A percentile compares a stretch with the other conserved stretches of the same genome.
phyloP scores from a whole-genome alignment of 2,797 vertebrate species.

The Peromyscus nudipes region DNA sequence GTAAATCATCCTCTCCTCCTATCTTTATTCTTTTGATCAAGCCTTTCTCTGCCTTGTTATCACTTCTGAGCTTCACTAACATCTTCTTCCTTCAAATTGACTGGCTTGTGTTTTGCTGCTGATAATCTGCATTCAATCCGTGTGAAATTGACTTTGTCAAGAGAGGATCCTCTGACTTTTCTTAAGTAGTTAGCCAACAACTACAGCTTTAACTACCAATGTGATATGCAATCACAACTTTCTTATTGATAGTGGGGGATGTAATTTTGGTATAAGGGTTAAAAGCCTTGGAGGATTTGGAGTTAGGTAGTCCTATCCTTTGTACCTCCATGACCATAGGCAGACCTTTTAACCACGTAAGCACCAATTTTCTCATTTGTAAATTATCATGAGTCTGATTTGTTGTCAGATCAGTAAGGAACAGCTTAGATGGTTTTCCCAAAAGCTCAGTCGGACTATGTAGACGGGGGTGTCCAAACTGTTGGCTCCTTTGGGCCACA shows the following conservation, averaged over 20 bases:
- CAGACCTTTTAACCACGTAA: neutral
- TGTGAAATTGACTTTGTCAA: constrained; percentile 43
- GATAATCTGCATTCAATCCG: neutral
- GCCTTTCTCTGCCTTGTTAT: neutral
- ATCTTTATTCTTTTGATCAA: constrained; percentile 40
- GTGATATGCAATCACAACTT: neutral
- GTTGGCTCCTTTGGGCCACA: neutral
- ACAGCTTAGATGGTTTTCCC: neutral
- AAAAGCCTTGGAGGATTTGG: constrained; percentile 32
- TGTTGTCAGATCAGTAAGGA: neutral
- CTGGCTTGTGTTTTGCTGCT: neutral
- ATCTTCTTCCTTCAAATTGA: constrained; percentile 4
- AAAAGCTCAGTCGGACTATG: neutral
- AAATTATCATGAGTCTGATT: neutral
- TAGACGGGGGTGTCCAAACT: neutral
- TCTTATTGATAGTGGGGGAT: neutral
- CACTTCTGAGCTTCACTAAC: neutral
- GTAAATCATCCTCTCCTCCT: neutral
- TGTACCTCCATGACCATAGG: neutral
- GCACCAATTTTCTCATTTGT: constrained; percentile 25
- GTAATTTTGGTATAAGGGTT: constrained; percentile 10
- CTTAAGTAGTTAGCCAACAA: neutral
- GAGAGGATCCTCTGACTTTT: neutral
- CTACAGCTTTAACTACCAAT: neutral
- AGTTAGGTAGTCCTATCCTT: neutral